A percentile compares a stretch with the other conserved stretches of the same genome.
These are phyloP conservation scores for Cyphomyrmex costatus DNA, from an alignment of 1,140 invertebrate genomes.

Conservation along the genomic window DNA sequence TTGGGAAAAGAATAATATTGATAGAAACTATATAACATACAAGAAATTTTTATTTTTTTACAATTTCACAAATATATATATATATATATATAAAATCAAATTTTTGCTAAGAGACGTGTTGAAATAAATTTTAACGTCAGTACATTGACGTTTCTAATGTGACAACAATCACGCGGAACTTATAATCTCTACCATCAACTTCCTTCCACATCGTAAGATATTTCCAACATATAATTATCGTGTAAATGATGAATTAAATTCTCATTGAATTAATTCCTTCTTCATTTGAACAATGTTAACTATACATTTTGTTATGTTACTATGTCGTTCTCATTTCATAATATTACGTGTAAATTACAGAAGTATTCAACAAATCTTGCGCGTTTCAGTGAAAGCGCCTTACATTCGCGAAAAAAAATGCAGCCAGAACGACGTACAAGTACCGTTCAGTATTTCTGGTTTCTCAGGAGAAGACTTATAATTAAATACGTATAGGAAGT, in stretches of 20 bases:
- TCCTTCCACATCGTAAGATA: constrained; percentile 16
- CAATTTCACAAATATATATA: neutral
- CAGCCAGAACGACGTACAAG: neutral
- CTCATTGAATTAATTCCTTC: constrained; percentile 6
- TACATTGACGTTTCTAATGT: neutral
- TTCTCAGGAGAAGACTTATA: constrained; percentile 9
- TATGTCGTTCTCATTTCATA: neutral
- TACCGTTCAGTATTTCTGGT: constrained; percentile 28
- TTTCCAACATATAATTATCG: constrained; percentile 22
- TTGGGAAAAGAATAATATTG: neutral
- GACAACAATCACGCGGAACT: neutral
- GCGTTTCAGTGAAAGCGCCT: constrained; percentile 56
- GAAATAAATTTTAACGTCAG: neutral
- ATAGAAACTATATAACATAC: neutral
- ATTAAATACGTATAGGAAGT: neutral
- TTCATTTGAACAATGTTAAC: neutral
- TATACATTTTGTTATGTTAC: neutral
- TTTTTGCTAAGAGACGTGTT: neutral
- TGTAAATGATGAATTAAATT: constrained; percentile 23
- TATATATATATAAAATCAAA: neutral
- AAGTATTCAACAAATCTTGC: constrained; percentile 17
- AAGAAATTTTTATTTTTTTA: neutral
- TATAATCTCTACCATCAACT: neutral
- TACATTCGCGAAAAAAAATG: constrained; percentile 22
- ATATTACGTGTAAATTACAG: neutral